These are phyloP conservation scores for Parapristionchus giblindavisi DNA, from an alignment of 2,888 invertebrate species.

Conservation along the genomic window DNA sequence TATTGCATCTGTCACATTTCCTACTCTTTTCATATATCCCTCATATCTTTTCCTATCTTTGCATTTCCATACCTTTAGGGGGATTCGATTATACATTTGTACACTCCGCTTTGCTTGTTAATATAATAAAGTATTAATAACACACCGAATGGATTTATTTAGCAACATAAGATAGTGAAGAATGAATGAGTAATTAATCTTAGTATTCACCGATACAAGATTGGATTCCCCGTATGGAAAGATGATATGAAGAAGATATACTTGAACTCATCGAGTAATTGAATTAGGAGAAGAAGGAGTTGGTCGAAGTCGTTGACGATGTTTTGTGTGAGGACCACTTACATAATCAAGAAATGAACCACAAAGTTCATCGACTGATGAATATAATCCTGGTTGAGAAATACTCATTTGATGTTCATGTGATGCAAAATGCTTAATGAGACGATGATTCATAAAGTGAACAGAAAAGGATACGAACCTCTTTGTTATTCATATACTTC, in stretches of 20 bases:
- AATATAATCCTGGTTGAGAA: conserved; percentile 17
- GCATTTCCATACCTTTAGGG: neutral
- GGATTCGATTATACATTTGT: neutral
- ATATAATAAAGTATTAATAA: too few species aligned
- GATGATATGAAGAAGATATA: too few species aligned
- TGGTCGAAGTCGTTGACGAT: neutral
- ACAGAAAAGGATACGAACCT: too few species aligned
- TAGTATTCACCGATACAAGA: too few species aligned
- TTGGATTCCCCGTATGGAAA: too few species aligned
- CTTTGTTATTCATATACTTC: conserved; percentile 29
- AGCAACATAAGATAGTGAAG: too few species aligned
- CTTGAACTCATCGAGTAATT: neutral
- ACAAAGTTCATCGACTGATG: conserved; percentile 10
- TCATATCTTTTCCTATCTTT: neutral
- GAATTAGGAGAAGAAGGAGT: conserved; percentile 29
- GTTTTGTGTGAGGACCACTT: neutral
- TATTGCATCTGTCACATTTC: too few species aligned
- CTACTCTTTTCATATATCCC: too few species aligned
- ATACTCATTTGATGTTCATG: conserved; percentile 5
- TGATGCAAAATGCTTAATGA: conserved; percentile 27
- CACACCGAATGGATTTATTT: too few species aligned
- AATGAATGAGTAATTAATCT: too few species aligned
- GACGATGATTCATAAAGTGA: too few species aligned
- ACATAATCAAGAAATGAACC: conserved; percentile 32
- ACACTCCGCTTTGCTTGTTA: too few species aligned